phyloP scores from a whole-genome alignment of 2,113 vertebrate genomes.

The Ammodytes dubius region DNA sequence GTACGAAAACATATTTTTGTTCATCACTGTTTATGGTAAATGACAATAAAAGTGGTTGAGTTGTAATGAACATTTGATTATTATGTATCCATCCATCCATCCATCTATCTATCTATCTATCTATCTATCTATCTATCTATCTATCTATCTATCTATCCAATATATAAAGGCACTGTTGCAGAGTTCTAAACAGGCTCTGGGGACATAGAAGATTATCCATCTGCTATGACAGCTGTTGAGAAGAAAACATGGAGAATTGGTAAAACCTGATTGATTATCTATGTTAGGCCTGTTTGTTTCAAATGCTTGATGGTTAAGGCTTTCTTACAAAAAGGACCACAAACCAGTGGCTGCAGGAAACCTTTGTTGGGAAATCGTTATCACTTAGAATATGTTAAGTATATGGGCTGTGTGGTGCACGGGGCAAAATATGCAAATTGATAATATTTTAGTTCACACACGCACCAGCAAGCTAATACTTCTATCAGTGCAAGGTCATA shows the following conservation, averaged over 20 bases:
- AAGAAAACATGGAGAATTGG: not conserved
- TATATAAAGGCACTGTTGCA: conserved; percentile 15
- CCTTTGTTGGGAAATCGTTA: not conserved
- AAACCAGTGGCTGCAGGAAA: not conserved
- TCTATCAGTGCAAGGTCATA: not conserved
- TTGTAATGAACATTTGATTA: no score
- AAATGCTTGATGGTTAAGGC: not conserved
- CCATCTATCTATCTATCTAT: no score
- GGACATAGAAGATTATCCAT: not conserved
- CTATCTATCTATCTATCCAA: not conserved
- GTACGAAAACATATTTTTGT: no score
- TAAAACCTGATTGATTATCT: not conserved
- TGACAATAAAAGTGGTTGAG: no score
- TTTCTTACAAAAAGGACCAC: not conserved
- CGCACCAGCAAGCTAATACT: not conserved
- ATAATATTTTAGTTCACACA: not conserved
- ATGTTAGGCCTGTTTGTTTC: not conserved
- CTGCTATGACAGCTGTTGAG: not conserved
- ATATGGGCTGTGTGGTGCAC: not conserved
- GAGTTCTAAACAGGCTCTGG: conserved; percentile 11
- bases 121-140: no score
- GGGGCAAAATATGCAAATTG: not conserved
- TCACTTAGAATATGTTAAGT: not conserved
- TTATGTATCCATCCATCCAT: no score
- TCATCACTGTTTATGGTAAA: no score